phyloP scores from a whole-genome alignment of 2,113 vertebrate genomes.

The Axis porcinus region DNA sequence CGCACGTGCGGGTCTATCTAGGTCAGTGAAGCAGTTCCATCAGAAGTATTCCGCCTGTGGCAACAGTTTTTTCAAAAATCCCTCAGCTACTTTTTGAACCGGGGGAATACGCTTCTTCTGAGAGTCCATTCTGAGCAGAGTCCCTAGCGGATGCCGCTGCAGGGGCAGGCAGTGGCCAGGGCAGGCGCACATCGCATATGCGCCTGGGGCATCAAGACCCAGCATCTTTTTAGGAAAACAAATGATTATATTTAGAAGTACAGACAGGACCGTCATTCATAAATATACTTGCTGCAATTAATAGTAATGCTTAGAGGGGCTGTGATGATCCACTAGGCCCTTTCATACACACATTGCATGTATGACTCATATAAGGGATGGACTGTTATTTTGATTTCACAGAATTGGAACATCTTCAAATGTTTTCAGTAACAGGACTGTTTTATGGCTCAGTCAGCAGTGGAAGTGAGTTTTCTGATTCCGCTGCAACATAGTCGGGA shows the following conservation, averaged over 20 bases:
- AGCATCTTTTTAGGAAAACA: too few species aligned
- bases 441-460: neutral
- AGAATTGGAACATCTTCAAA: neutral
- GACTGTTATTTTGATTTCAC: neutral
- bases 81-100: neutral
- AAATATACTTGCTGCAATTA: too few species aligned
- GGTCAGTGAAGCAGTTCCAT: neutral
- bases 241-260: neutral
- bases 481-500: accelerated
- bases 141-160: accelerated
- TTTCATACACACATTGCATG: accelerated
- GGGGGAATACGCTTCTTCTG: neutral
- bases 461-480: neutral
- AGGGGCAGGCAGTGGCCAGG: accelerated
- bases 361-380: too few species aligned
- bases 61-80: neutral
- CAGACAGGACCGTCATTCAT: accelerated
- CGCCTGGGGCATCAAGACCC: accelerated
- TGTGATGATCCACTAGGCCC: neutral
- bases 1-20: neutral
- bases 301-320: neutral
- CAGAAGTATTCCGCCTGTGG: neutral
- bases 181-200: accelerated
- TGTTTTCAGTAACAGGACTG: neutral
- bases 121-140: neutral